Conservation (phyloP, 2,888 invertebrate species). For the Sericinus montela region DNA sequence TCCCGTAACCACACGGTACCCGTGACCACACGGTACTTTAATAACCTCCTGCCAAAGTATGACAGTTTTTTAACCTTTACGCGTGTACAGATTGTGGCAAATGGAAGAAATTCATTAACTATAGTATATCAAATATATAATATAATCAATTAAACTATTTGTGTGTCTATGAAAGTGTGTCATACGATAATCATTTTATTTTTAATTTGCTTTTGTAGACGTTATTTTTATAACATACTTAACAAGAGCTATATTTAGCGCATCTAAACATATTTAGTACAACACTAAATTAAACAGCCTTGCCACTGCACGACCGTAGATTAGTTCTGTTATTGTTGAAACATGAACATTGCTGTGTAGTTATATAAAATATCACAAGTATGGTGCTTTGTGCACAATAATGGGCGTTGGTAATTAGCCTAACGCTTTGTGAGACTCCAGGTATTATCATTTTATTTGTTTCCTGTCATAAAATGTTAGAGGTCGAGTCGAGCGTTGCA, state of each 20-base stretch:
- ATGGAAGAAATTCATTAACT: too few relatives aligned
- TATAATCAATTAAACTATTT: too few relatives aligned
- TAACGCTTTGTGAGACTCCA: slow-evolving; percentile 58
- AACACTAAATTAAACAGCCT: slow-evolving; percentile 41
- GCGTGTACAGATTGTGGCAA: too few relatives aligned
- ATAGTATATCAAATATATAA: too few relatives aligned
- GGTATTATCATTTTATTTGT: slow-evolving; percentile 69
- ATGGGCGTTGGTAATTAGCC: slow-evolving; percentile 42
- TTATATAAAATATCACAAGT: slow-evolving; percentile 9
- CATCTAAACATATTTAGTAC: slow-evolving; percentile 24
- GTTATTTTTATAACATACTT: background rate
- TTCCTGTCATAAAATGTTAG: slow-evolving; percentile 68
- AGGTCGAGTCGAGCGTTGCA: slow-evolving; percentile 61
- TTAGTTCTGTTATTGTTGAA: slow-evolving; percentile 38
- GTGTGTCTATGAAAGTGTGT: too few relatives aligned
- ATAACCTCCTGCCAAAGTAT: too few relatives aligned
- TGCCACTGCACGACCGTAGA: slow-evolving; percentile 31
- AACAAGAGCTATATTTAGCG: slow-evolving; percentile 15
- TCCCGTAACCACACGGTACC: too few relatives aligned
- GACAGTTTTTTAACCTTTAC: too few relatives aligned
- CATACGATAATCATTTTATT: too few relatives aligned
- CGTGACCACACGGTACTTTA: too few relatives aligned
- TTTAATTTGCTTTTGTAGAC: background rate
- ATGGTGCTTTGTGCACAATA: slow-evolving; percentile 21
- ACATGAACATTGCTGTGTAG: slow-evolving; percentile 29